Evolutionary conservation across 2,113 vertebrate species (phyloP).

Genomic region (Microtus ochrogaster): DNA sequence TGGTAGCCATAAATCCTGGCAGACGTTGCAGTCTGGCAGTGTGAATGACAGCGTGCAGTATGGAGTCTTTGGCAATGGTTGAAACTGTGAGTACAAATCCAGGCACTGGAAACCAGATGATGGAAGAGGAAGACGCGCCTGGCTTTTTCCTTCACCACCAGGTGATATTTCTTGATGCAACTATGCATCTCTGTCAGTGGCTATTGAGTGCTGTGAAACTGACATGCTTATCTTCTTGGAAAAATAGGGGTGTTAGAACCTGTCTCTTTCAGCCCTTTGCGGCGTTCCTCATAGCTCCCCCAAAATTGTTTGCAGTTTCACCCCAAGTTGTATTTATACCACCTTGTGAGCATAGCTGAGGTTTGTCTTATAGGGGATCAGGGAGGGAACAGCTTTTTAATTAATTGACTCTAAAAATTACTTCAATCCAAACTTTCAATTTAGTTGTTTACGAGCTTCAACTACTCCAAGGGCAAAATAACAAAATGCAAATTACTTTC

Average conservation of each 20-base stretch:
- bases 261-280: neutral
- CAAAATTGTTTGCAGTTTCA: neutral
- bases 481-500: slow-evolving; percentile 28
- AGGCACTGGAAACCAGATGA: slow-evolving; percentile 82
- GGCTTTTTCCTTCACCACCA: slow-evolving; percentile 37
- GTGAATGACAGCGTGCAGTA: slow-evolving; percentile 84
- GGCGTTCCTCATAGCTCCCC: slow-evolving; percentile 13
- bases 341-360: neutral
- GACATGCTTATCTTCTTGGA: slow-evolving; percentile 5
- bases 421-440: neutral
- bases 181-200: slow-evolving; percentile 61
- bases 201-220: neutral
- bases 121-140: slow-evolving; percentile 37
- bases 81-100: slow-evolving; percentile 83
- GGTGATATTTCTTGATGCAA: slow-evolving; percentile 60
- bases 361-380: neutral
- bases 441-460: slow-evolving; percentile 4
- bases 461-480: neutral
- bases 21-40: slow-evolving; percentile 83
- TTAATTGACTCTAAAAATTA: neutral
- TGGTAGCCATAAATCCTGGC: slow-evolving; percentile 83
- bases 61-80: slow-evolving; percentile 85
- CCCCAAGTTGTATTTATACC: neutral
- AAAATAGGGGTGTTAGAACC: neutral
- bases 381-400: neutral